Conservation (phyloP, 2,797 vertebrate genomes). For the Masticophis lateralis region DNA sequence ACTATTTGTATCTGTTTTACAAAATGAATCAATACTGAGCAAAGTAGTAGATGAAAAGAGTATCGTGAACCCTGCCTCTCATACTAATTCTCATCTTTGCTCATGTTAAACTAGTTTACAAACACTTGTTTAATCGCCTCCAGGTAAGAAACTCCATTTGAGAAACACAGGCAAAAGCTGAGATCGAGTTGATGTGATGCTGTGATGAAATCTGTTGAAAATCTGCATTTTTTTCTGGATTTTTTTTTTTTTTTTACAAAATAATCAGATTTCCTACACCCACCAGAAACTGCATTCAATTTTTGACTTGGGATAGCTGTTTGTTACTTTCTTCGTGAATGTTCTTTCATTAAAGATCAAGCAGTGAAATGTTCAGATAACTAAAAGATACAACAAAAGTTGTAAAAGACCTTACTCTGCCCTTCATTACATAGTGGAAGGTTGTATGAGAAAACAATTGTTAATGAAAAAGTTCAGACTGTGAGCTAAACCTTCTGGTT, state of each 20-base stretch:
- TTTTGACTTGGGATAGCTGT: conserved; percentile 3
- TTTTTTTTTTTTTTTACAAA: background rate
- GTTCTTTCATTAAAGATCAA: background rate
- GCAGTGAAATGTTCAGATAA: conserved; percentile 5
- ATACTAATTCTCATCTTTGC: background rate
- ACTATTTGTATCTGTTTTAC: background rate
- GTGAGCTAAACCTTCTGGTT: background rate
- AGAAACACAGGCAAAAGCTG: background rate
- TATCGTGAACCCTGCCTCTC: background rate
- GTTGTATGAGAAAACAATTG: background rate
- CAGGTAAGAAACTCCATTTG: background rate
- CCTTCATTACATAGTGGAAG: background rate
- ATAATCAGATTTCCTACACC: background rate
- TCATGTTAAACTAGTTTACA: background rate
- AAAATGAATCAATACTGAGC: background rate
- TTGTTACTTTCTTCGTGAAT: background rate
- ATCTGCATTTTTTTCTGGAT: background rate
- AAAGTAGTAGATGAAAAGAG: background rate
- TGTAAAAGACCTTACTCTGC: background rate
- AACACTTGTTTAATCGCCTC: background rate
- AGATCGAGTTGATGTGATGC: background rate
- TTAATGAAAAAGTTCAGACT: background rate
- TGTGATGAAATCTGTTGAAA: background rate
- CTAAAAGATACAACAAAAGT: conserved; percentile 5
- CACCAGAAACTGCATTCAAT: background rate